Evolutionary conservation across 2,113 vertebrate genomes (phyloP).

Genomic region (Heptranchias perlo): DNA sequence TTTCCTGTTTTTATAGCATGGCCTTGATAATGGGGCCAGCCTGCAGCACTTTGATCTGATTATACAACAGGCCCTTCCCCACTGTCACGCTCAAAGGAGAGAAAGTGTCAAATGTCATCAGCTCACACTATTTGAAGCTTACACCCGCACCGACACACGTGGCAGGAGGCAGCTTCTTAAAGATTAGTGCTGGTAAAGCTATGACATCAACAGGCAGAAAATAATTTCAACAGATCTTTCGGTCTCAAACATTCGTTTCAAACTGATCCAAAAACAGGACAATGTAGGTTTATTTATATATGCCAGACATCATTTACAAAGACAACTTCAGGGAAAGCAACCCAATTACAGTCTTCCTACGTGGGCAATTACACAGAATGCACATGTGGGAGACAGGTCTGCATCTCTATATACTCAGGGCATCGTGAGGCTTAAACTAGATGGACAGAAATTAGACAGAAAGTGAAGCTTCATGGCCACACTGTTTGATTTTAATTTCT

Average conservation of each 20-base stretch:
- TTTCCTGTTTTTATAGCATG: not conserved
- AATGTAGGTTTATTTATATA: not conserved
- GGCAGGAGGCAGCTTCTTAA: not conserved
- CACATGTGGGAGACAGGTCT: not conserved
- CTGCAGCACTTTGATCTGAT: not conserved
- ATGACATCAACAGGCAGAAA: not conserved
- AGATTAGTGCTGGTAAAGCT: not conserved
- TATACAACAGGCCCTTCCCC: not conserved
- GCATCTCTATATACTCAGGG: not conserved
- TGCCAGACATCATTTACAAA: slow-evolving; percentile 16
- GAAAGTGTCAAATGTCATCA: slow-evolving; percentile 18
- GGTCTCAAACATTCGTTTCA: not conserved
- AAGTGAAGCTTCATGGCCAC: not conserved
- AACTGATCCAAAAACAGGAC: not conserved
- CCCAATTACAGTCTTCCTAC: slow-evolving; percentile 3
- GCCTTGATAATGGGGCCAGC: not conserved
- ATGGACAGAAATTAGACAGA: slow-evolving; percentile 32
- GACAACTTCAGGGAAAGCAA: slow-evolving; percentile 6
- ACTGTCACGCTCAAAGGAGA: not conserved
- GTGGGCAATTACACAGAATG: not conserved
- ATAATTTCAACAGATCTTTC: not conserved
- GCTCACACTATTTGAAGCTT: not conserved
- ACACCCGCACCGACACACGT: not conserved
- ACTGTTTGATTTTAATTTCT: slow-evolving; percentile 35
- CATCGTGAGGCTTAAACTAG: not conserved